Base-by-base conservation (phyloP, 2,888 invertebrate genomes). In the Tiphia femorata region DNA sequence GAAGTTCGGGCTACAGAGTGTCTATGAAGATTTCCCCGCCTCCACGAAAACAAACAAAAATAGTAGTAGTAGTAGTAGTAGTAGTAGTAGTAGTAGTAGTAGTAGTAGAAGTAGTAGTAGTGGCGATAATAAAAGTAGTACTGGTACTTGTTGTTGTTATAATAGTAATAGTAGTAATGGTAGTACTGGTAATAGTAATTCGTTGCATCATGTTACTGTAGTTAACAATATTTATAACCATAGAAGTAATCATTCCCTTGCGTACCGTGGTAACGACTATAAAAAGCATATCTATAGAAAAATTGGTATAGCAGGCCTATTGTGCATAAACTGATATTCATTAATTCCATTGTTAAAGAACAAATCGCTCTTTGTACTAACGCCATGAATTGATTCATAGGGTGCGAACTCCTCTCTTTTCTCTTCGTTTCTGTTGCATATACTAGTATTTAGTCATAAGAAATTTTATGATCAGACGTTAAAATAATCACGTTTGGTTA, bases 291-390 rank as follows among this genome's bases (percentile, higher is more conserved):
- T 27, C 25, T 41, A 40, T 53, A 19, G 17, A 43, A 43, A 29
- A 43, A 27, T 29, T 25, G 23, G n/a, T 21, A 41, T 41, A 20
- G 19, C 43, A 12, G 10, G 17, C 10, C 29, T 16, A 5, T 38
- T 48, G 30, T 17, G 16, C 12, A 16, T 25, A 42, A 35, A 35
- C 6, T 10, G 2, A 7, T 35, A 8, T 35, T 41, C 14, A 17
- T 37, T 16, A 17, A 17, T 12, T 12, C 7, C 3, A 35, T 35
- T 60, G 59, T 50, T 44, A 55, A 42, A 57, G 58, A 50, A 54
- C 54, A 52, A 33, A 35, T 64, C 55, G 44, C 52, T 55, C 58
- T 67, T 67, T 67, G 65, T 67, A 67, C 67, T 67, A 67, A 65
- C 53, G 60, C 67, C 65, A 67, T 62, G 65, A 59, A 60, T 58